Evolutionary conservation across 2,888 invertebrate species (phyloP).

Genomic region (Hoplodrina blanda): DNA sequence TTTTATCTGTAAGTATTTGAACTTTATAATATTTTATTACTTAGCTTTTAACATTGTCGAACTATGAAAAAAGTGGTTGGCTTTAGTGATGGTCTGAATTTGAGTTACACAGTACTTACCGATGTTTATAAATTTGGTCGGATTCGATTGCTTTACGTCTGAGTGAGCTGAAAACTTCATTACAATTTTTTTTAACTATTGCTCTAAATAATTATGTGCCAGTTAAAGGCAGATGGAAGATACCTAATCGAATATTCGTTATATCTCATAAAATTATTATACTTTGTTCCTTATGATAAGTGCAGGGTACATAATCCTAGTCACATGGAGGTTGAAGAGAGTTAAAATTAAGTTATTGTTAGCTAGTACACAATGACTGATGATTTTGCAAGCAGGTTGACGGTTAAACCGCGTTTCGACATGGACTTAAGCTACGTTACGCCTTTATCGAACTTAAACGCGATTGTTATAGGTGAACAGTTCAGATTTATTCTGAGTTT

Average conservation of each 20-base stretch:
- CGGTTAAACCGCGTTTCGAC: not conserved
- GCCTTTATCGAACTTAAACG: too few species aligned
- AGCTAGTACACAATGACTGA: slow-evolving; percentile 31
- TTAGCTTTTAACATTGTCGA: not conserved
- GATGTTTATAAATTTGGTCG: too few species aligned
- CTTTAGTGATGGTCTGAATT: not conserved
- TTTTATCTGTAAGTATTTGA: not conserved
- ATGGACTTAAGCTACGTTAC: not conserved
- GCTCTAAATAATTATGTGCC: too few species aligned
- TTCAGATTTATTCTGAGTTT: too few species aligned
- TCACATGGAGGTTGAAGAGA: slow-evolving; percentile 42
- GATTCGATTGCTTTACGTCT: too few species aligned
- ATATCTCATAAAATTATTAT: slow-evolving; percentile 10
- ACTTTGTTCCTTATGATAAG: slow-evolving; percentile 57
- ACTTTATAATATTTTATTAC: slow-evolving; percentile 6
- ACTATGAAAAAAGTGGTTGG: not conserved
- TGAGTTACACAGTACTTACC: not conserved
- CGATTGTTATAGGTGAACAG: too few species aligned
- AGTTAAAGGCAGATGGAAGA: too few species aligned
- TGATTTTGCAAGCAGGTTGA: not conserved
- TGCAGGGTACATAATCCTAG: slow-evolving; percentile 71
- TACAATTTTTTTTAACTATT: too few species aligned
- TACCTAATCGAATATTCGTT: not conserved
- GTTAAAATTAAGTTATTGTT: slow-evolving; percentile 34
- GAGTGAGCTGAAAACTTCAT: too few species aligned